Conservation (phyloP, 2,888 invertebrate genomes). For the Limnephilus lunatus region DNA sequence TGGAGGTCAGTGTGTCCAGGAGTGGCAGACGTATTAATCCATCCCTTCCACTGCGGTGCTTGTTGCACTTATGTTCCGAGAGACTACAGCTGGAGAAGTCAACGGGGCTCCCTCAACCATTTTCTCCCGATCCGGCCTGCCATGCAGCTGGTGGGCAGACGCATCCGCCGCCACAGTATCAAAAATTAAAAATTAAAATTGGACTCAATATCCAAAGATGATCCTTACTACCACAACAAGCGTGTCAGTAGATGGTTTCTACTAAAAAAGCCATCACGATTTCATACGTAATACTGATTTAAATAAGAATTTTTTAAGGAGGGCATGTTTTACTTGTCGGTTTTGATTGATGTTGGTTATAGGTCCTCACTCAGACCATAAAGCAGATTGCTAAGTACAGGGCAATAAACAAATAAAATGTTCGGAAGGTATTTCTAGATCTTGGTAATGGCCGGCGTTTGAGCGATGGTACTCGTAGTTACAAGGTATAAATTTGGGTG, state of each 20-base stretch:
- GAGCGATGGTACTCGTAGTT: neutral
- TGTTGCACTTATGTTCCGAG: too few relatives aligned
- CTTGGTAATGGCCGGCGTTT: constrained; percentile 17
- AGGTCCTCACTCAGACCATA: constrained; percentile 51
- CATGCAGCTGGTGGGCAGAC: too few relatives aligned
- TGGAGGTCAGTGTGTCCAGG: too few relatives aligned
- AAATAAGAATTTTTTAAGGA: neutral
- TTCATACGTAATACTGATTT: too few relatives aligned
- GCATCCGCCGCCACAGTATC: neutral
- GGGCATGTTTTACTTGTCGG: neutral
- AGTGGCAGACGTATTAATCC: too few relatives aligned
- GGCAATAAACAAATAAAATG: constrained; percentile 64
- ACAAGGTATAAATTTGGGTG: constrained; percentile 54
- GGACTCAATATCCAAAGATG: constrained; percentile 18
- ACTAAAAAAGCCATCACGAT: neutral
- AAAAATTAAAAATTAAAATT: constrained; percentile 10
- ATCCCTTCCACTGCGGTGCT: too few relatives aligned
- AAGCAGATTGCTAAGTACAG: constrained; percentile 45
- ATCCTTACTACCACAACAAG: neutral
- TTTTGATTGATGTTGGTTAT: neutral
- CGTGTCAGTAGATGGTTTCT: neutral
- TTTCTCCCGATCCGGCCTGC: too few relatives aligned
- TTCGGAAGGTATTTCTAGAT: constrained; percentile 37
- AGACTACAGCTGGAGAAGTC: too few relatives aligned
- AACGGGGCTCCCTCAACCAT: too few relatives aligned